Evolutionary conservation across 2,113 vertebrate species (phyloP), one percentile per base, ranked within the genome.

Genomic region (Meriones unguiculatus): DNA sequence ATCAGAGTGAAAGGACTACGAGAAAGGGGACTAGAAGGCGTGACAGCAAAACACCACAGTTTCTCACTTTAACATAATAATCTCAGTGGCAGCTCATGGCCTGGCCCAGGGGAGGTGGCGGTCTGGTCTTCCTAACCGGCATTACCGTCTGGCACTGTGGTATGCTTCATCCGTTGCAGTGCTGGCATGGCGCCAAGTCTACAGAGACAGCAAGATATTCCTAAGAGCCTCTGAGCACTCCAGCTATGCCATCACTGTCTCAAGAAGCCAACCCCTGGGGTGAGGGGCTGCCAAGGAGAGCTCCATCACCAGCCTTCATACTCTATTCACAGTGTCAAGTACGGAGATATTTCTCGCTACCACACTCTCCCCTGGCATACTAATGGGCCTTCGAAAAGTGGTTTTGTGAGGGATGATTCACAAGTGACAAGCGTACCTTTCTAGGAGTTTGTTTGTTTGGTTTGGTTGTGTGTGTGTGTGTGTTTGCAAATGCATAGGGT

Each of bases 1-100:
- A 97, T 95, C 87, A 76, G 69, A 92, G 15, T 2, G 87, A 92
- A 35, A 52, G 62, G 50, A 87, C 59, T 54, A 35, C 87, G 82
- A 52, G 76, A 70, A 64, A 35, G 46, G 80, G 41, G 87, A 77
- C 20, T 1, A n/a, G 67, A 62, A 14, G 73, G 28, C 1, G 24
- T 89, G 95, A 89, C 20, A 54, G 14, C 18, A 38, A 87, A 80
- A 0, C 4, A 10, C 32, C 65, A 24, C 5, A 20, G 14, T 57
- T 91, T 84, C 41, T 88, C 52, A 22, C 80, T 70, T 77, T 24
- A 32, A 87, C 69, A 59, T 30, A 1, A 9, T 76, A 18, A 4
- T 38, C 24, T 57, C 28, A 9, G 54, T 6, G 12, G 41, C 70
- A 75, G 30, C 4, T 81, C 70, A 62, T 38, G 9, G 32, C 64